Conservation (phyloP, 2,888 invertebrate genomes). For the Thymelicus sylvestris region DNA sequence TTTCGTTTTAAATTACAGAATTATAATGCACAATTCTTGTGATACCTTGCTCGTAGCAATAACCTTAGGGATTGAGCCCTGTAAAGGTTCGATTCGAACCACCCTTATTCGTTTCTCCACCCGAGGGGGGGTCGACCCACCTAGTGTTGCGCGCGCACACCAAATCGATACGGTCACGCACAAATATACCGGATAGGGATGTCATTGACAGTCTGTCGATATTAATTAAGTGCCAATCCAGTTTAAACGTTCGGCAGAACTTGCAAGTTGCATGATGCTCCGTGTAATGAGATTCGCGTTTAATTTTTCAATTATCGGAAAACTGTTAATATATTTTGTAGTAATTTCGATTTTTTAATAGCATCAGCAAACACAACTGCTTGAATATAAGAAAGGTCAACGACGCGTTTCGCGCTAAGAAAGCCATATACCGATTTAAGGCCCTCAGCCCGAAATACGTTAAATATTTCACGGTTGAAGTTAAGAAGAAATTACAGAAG, state of each 20-base stretch:
- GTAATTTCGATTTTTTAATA: too few species aligned
- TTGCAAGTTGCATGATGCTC: neutral
- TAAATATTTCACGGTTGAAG: too few species aligned
- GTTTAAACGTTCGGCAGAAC: conserved; percentile 22
- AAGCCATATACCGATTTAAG: too few species aligned
- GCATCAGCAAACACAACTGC: too few species aligned
- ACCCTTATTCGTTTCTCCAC: conserved; percentile 69
- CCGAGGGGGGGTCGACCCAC: conserved; percentile 42
- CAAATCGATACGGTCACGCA: conserved; percentile 83
- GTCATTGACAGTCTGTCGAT: conserved; percentile 72
- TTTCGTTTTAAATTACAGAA: conserved; percentile 39
- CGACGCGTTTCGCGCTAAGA: too few species aligned
- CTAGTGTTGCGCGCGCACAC: conserved; percentile 75
- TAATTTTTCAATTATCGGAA: conserved; percentile 27
- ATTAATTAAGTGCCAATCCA: conserved; percentile 51
- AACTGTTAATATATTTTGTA: neutral
- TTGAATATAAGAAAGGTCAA: too few species aligned
- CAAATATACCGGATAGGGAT: conserved; percentile 76
- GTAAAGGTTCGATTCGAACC: conserved; percentile 80
- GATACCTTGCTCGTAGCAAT: conserved; percentile 57
- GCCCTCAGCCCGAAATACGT: too few species aligned
- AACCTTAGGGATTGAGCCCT: conserved; percentile 76
- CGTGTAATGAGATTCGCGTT: conserved; percentile 26
- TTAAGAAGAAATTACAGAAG: too few species aligned
- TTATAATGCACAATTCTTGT: conserved; percentile 46